phyloP scores from a whole-genome alignment of 2,888 invertebrate genomes.

The Archips crataeganus region DNA sequence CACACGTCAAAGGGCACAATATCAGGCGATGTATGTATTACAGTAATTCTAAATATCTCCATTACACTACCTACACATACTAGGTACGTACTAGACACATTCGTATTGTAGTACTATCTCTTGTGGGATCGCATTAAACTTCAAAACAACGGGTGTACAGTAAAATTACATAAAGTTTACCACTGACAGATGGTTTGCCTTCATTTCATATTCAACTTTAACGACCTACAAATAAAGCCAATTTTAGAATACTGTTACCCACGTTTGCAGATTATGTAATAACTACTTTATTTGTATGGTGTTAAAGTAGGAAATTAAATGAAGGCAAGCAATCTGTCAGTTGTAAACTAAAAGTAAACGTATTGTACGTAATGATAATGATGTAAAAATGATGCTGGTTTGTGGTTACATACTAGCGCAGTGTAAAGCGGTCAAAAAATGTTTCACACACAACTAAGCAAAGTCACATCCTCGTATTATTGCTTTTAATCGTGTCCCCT shows the following conservation, averaged over 20 bases:
- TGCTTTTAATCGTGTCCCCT: constrained; percentile 69
- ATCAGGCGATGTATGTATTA: constrained; percentile 69
- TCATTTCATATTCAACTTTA: too few species aligned
- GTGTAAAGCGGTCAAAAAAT: constrained; percentile 65
- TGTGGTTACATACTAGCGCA: constrained; percentile 23
- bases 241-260: too few species aligned
- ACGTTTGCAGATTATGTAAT: too few species aligned
- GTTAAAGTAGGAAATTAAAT: too few species aligned
- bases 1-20: constrained; percentile 77
- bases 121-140: constrained; percentile 58
- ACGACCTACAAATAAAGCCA: too few species aligned
- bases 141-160: constrained; percentile 49
- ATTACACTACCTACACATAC: constrained; percentile 59
- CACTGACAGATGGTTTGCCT: too few species aligned
- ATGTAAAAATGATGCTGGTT: constrained; percentile 28
- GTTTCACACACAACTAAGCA: constrained; percentile 58
- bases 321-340: too few species aligned
- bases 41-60: constrained; percentile 55
- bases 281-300: too few species aligned
- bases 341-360: too few species aligned
- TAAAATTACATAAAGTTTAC: too few species aligned
- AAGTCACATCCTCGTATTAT: constrained; percentile 82
- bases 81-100: constrained; percentile 67
- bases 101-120: constrained; percentile 74
- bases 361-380: too few species aligned